Percentiles rank a stretch among this genome's conserved stretches.
phyloP scores from a whole-genome alignment of 2,888 invertebrate species.

The Sinotaia quadrata region DNA sequence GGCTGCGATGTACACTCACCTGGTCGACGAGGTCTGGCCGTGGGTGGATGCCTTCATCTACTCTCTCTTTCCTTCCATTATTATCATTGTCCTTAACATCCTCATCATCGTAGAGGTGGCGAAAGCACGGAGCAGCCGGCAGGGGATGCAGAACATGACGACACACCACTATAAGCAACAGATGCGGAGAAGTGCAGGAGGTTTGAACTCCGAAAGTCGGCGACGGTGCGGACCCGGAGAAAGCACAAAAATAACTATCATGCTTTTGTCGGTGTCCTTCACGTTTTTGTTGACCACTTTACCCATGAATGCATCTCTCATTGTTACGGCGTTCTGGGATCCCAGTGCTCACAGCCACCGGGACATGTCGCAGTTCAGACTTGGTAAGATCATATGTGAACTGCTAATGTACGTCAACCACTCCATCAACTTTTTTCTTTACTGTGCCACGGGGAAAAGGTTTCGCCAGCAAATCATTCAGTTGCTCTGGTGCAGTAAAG shows the following conservation, averaged over 20 bases:
- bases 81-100: conserved; percentile 61
- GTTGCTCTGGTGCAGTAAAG: conserved; percentile 45
- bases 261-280: conserved; percentile 68
- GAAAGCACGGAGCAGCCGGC: conserved; percentile 35
- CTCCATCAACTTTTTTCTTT: conserved; percentile 67
- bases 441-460: conserved; percentile 62
- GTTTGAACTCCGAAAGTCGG: conserved; percentile 31
- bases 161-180: conserved; percentile 18
- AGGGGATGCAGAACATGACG: conserved; percentile 26
- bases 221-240: conserved; percentile 39
- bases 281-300: conserved; percentile 67
- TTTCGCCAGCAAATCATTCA: conserved; percentile 53
- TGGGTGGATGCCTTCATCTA: conserved; percentile 69
- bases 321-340: conserved; percentile 46
- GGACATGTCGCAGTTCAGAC: conserved; percentile 41
- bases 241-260: conserved; percentile 63
- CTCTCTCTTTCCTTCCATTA: conserved; percentile 62
- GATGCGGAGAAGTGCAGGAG: conserved; percentile 66
- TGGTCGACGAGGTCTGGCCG: conserved; percentile 62
- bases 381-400: conserved; percentile 59
- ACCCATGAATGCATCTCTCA: conserved; percentile 62
- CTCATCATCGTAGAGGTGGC: conserved; percentile 65
- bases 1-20: conserved; percentile 27
- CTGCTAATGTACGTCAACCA: conserved; percentile 69
- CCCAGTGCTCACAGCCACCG: conserved; percentile 31